Base-by-base conservation (phyloP, 2,113 vertebrate genomes). In the Engystomops pustulosus region DNA sequence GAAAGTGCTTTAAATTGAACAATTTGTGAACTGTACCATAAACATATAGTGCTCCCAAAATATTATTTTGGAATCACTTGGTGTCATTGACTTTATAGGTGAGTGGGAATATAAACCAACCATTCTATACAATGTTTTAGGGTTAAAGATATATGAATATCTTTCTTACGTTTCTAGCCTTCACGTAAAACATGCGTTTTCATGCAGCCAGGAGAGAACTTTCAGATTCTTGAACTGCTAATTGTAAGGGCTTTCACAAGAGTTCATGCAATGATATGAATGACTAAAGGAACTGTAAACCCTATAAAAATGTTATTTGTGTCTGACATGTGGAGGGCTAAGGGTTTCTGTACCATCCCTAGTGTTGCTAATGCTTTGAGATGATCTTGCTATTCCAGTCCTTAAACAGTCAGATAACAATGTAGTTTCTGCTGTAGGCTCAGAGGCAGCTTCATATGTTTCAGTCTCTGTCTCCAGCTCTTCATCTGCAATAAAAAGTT, bases 401-500 rank as follows among this genome's bases (percentile, higher is more conserved):
- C 95, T 96, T 90, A 96, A 92, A 90, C 95, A 96, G 89, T 97
- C 95, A 2, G 95, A 91, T 51, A 95, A 93, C 89, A 92, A 94
- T 71, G 89, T 83, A 45, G 92, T 87, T 90, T 95, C 95, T 81
- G 92, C 79, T 55, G 94, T 87, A 0, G 93, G 94, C 84, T 90
- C 93, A 0, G 92, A 92, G 84, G 93, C 86, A 86, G 93, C 93
- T 87, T 96, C 94, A 47, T 95, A 93, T 86, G 90, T 92, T 86
- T 89, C 90, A 81, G 91, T 77, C 90, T 94, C 95, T 23, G 91
- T 85, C 20, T 95, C 94, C 84, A 94, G 87, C 88, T 99, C 96
- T 90, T 96, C 94, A 89, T 98, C 96, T 11, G 94, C 94, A 92
- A 98, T 96, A 90, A 98, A 97, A 89, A 98, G 95, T 91, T 95